Conservation (phyloP, 2,113 vertebrate genomes). For the Tachycineta bicolor region DNA sequence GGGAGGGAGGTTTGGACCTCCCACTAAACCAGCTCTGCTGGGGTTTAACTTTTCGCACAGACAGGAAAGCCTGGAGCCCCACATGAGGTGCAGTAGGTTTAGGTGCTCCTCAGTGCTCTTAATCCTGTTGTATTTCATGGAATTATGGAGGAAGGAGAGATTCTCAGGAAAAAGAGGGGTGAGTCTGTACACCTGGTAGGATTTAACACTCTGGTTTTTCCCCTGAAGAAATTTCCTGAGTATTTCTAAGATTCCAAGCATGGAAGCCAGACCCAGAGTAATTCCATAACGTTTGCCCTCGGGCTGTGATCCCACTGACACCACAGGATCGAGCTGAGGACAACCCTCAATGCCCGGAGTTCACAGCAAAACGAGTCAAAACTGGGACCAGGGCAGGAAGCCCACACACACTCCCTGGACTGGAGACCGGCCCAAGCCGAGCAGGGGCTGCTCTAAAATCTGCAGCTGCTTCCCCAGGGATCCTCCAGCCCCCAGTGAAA, state of each 20-base stretch:
- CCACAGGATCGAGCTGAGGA: neutral
- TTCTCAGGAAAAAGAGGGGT: neutral
- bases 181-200: neutral
- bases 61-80: neutral
- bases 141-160: neutral
- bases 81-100: neutral
- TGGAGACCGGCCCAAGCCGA: accelerated
- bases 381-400: neutral
- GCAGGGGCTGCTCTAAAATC: neutral
- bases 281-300: accelerated
- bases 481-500: neutral
- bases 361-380: neutral
- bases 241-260: neutral
- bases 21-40: neutral
- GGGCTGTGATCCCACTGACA: neutral
- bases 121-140: neutral
- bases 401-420: accelerated
- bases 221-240: neutral
- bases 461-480: neutral
- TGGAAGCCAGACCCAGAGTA: neutral
- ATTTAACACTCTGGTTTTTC: neutral
- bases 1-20: neutral
- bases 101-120: neutral
- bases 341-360: neutral
- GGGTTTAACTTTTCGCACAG: accelerated